Conservation (phyloP, 1,140 invertebrate genomes). For the Drosophila lacteicornis region DNA sequence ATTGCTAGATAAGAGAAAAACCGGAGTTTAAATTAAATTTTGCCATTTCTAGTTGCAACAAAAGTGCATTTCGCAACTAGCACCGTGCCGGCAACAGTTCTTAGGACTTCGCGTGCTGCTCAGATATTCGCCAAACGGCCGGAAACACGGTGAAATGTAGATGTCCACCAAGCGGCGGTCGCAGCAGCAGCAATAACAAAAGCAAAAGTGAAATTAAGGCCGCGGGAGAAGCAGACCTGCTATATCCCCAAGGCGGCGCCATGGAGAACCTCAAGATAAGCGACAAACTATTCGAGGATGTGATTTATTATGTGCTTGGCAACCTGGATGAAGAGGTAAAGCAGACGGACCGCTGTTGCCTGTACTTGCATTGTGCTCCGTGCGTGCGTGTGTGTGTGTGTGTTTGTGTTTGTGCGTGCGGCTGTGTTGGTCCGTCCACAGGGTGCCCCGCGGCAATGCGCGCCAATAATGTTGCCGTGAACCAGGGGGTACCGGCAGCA, state of each 20-base stretch:
- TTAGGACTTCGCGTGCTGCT: not conserved
- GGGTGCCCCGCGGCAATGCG: slow-evolving; percentile 65
- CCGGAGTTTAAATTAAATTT: slow-evolving; percentile 16
- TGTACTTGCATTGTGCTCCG: slow-evolving; percentile 45
- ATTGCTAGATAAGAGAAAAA: slow-evolving; percentile 29
- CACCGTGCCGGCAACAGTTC: not conserved
- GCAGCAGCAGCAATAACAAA: slow-evolving; percentile 67
- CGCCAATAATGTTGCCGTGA: slow-evolving; percentile 74
- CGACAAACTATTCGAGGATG: slow-evolving; percentile 77
- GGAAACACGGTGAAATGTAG: slow-evolving; percentile 34
- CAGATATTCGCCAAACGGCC: not conserved
- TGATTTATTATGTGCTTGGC: slow-evolving; percentile 77
- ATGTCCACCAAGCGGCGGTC: slow-evolving; percentile 52
- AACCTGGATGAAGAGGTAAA: slow-evolving; percentile 81
- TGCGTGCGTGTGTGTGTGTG: slow-evolving; percentile 21
- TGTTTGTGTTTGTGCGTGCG: slow-evolving; percentile 27
- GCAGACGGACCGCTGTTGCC: slow-evolving; percentile 15
- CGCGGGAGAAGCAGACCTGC: slow-evolving; percentile 36
- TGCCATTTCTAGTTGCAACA: not conserved
- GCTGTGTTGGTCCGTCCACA: slow-evolving; percentile 33
- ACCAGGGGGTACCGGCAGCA: not conserved
- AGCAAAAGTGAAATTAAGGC: slow-evolving; percentile 72
- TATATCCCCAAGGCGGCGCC: slow-evolving; percentile 10
- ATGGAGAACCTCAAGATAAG: slow-evolving; percentile 79
- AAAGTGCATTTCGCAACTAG: slow-evolving; percentile 5